phyloP scores from a whole-genome alignment of 1,140 invertebrate species.

The Hylyphantes graminicola region DNA sequence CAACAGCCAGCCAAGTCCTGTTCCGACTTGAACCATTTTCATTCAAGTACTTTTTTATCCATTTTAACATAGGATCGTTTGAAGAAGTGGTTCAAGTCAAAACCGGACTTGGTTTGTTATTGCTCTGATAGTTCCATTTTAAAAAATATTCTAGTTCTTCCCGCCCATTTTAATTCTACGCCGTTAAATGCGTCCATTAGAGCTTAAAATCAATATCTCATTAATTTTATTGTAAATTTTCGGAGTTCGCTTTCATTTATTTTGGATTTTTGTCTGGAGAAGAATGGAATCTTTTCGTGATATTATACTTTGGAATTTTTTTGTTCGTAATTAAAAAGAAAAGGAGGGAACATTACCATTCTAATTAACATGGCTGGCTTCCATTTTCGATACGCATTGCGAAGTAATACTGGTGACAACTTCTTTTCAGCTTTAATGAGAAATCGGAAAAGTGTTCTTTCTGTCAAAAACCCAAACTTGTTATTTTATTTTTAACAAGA shows the following conservation, averaged over 20 bases:
- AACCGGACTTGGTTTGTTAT: no score
- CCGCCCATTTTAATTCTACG: constrained; percentile 3
- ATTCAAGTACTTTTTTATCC: no score
- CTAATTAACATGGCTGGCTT: constrained; percentile 21
- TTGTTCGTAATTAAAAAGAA: not conserved
- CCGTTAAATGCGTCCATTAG: constrained; percentile 41
- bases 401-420: no score
- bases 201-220: constrained; percentile 52
- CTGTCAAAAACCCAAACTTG: no score
- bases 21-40: no score
- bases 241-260: constrained; percentile 13
- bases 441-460: no score
- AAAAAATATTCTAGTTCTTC: not conserved
- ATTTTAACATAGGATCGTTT: no score
- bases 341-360: constrained; percentile 22
- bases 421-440: no score
- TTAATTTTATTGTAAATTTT: constrained; percentile 33
- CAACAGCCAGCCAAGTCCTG: no score
- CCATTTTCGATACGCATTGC: not conserved
- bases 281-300: not conserved
- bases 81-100: no score
- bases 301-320: not conserved
- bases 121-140: not conserved
- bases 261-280: constrained; percentile 5
- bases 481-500: no score